Percentiles rank a stretch among this genome's conserved stretches.
Conservation (phyloP, 1,140 invertebrate genomes). For the Drosophila navojoa region DNA sequence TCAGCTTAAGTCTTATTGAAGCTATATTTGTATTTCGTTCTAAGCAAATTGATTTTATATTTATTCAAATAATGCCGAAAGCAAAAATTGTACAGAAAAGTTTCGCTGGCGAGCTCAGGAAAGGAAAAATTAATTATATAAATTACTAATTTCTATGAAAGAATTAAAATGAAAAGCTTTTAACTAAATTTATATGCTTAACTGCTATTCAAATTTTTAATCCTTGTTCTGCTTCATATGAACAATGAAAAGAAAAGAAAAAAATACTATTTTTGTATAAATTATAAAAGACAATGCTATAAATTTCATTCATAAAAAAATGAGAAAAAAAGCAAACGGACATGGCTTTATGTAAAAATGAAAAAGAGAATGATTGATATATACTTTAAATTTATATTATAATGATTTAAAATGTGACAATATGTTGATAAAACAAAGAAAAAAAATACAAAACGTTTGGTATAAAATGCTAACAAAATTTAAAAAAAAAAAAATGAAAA, state of each 20-base stretch:
- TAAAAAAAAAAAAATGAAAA: neutral
- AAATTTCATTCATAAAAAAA: neutral
- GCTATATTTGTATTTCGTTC: slow-evolving; percentile 21
- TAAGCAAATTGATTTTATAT: slow-evolving; percentile 23
- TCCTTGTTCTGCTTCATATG: neutral
- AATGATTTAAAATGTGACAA: neutral
- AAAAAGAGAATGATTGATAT: neutral
- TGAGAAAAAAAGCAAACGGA: no score
- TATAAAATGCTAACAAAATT: neutral
- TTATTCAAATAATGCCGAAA: slow-evolving; percentile 12
- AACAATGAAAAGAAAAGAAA: neutral
- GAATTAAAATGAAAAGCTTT: neutral
- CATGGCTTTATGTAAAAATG: no score
- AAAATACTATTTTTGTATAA: neutral
- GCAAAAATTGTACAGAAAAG: slow-evolving; percentile 5
- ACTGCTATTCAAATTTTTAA: neutral
- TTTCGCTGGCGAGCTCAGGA: slow-evolving; percentile 32
- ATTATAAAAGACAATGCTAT: neutral
- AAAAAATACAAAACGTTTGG: neutral
- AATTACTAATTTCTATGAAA: neutral
- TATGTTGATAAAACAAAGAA: neutral
- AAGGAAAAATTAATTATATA: neutral
- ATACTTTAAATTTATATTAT: no score
- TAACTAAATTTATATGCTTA: neutral
- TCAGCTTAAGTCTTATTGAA: slow-evolving; percentile 19